These are phyloP conservation scores for Lepidocyrtinus sp. DNA, from an alignment of 2,888 invertebrate species.

Conservation along the genomic window DNA sequence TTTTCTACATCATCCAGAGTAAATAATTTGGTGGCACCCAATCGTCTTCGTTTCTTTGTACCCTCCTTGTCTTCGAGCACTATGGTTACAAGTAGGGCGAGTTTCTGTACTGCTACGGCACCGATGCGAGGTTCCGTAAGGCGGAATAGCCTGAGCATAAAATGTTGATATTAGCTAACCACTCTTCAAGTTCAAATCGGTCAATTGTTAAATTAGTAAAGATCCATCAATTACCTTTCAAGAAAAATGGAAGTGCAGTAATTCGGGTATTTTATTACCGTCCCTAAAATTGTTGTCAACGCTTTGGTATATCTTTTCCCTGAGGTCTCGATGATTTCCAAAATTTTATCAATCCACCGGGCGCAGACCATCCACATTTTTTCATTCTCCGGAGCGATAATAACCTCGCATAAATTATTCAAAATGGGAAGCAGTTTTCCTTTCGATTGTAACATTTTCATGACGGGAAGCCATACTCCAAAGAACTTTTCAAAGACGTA, in stretches of 20 bases:
- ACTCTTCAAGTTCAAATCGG: neutral
- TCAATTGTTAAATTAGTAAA: constrained; percentile 5
- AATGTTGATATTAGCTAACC: constrained; percentile 20
- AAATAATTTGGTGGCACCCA: constrained; percentile 12
- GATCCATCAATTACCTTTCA: constrained; percentile 58
- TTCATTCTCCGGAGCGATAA: constrained; percentile 28
- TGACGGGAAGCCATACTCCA: constrained; percentile 56
- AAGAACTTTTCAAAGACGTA: constrained; percentile 42
- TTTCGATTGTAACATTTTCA: constrained; percentile 54
- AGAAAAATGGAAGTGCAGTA: constrained; percentile 43
- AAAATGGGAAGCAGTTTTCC: constrained; percentile 47
- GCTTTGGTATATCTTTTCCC: constrained; percentile 53
- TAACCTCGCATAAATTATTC: constrained; percentile 37
- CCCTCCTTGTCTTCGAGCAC: constrained; percentile 37
- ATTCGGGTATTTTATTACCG: constrained; percentile 52
- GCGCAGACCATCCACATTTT: constrained; percentile 34
- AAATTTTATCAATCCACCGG: constrained; percentile 60
- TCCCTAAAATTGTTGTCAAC: constrained; percentile 40
- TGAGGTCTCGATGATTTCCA: constrained; percentile 46
- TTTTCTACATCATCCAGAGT: constrained; percentile 28
- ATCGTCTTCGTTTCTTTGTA: constrained; percentile 23
- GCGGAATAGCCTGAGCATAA: constrained; percentile 45
- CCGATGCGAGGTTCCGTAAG: constrained; percentile 54
- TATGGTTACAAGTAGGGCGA: constrained; percentile 46
- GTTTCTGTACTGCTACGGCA: constrained; percentile 28